These are phyloP conservation scores for Parapristionchus giblindavisi DNA, from an alignment of 2,888 invertebrate species.

Conservation along the genomic window DNA sequence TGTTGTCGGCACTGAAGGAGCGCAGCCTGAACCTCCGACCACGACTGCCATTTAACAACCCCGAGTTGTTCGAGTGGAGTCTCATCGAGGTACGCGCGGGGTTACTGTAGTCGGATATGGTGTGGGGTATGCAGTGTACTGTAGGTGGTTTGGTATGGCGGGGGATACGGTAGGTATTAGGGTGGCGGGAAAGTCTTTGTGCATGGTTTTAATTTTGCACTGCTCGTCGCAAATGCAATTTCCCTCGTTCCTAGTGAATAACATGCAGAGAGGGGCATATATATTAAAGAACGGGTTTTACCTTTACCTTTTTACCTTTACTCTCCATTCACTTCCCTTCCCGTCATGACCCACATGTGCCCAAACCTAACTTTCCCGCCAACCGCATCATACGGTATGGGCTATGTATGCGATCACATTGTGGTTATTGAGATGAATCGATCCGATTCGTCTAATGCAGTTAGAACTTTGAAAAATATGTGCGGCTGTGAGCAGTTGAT, in stretches of 20 bases:
- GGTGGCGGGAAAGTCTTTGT: constrained; percentile 39
- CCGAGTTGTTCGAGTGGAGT: constrained; percentile 58
- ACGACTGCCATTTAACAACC: constrained; percentile 51
- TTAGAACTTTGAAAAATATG: too few species aligned
- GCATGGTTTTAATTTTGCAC: constrained; percentile 15
- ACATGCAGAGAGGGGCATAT: too few species aligned
- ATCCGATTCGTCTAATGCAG: too few species aligned
- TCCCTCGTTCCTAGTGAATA: background rate
- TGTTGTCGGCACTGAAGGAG: constrained; percentile 72
- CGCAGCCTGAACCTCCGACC: constrained; percentile 67
- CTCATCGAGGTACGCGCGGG: constrained; percentile 48
- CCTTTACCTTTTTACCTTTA: too few species aligned
- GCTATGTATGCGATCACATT: too few species aligned
- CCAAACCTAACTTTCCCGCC: too few species aligned
- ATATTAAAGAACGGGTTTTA: too few species aligned
- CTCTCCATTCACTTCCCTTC: background rate
- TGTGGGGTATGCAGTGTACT: background rate
- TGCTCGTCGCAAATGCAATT: background rate
- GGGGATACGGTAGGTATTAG: constrained; percentile 52
- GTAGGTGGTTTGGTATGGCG: background rate
- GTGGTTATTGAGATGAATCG: too few species aligned
- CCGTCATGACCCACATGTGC: too few species aligned
- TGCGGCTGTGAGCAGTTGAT: too few species aligned
- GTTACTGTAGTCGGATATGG: background rate
- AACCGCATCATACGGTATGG: too few species aligned